Percentiles rank a stretch among this genome's conserved stretches.
Evolutionary conservation across 2,888 invertebrate species (phyloP).

Genomic region (Boloria euphrosyne): DNA sequence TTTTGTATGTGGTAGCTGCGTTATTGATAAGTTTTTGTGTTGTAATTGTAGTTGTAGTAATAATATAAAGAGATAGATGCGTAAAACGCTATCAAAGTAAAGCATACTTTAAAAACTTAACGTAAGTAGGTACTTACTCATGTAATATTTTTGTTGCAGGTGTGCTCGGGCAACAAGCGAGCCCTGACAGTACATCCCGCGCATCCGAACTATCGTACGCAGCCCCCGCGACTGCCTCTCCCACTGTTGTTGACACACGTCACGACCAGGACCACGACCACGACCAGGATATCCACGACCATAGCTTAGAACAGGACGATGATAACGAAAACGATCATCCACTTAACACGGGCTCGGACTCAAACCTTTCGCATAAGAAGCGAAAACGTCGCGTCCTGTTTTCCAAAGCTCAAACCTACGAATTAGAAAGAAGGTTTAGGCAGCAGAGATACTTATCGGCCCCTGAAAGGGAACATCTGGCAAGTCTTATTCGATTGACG

Average conservation of each 20-base stretch:
- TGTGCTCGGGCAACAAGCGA: constrained; percentile 86
- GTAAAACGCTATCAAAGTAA: too few species aligned
- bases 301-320: constrained; percentile 83
- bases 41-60: background rate
- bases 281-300: constrained; percentile 79
- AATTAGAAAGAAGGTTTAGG: constrained; percentile 95
- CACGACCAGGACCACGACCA: constrained; percentile 62
- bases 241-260: constrained; percentile 61
- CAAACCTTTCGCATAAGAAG: constrained; percentile 88
- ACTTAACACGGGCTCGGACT: constrained; percentile 61
- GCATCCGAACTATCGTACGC: constrained; percentile 88
- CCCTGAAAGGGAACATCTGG: constrained; percentile 98
- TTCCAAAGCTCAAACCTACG: constrained; percentile 98
- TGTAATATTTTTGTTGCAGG: constrained; percentile 51
- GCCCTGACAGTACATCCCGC: constrained; percentile 93
- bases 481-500: constrained; percentile 95
- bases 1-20: constrained; percentile 35
- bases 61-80: background rate
- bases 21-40: background rate
- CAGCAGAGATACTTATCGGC: constrained; percentile 98
- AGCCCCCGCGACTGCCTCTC: constrained; percentile 68
- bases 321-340: constrained; percentile 78
- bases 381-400: constrained; percentile 98
- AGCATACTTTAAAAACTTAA: too few species aligned
- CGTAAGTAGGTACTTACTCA: too few species aligned